phyloP scores from a whole-genome alignment of 30 jellyfish, hydroid and myxozoan genomes.

The Hydra vulgaris region DNA sequence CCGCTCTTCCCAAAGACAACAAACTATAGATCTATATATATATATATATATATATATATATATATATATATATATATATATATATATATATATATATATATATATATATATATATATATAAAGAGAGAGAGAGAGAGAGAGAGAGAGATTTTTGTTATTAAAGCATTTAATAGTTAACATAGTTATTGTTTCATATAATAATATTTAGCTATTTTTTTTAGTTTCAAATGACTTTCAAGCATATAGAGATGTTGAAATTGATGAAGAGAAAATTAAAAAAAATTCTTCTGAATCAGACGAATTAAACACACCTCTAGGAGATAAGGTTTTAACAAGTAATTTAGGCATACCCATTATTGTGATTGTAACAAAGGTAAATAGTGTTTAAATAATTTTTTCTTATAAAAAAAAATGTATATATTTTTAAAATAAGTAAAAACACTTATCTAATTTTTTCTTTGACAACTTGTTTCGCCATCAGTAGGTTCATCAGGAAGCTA shows the following conservation, averaged over 20 bases:
- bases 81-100: no score
- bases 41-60: no score
- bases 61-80: no score
- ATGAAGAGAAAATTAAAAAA: conserved; percentile 39
- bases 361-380: conserved; percentile 75
- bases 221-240: conserved; percentile 68
- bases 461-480: no score
- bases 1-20: no score
- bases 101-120: no score
- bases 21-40: no score
- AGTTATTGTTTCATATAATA: background rate
- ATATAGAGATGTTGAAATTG: conserved; percentile 65
- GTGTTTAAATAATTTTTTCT: background rate
- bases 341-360: conserved; percentile 82
- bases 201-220: conserved; percentile 7
- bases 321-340: conserved; percentile 46
- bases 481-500: no score
- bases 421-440: no score
- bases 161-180: background rate
- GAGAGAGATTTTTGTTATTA: no score
- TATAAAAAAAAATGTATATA: background rate
- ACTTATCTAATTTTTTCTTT: no score
- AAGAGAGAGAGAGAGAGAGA: no score
- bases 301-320: conserved; percentile 59
- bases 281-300: conserved; percentile 30